Conservation (phyloP, 2,888 invertebrate genomes). For the Aleiodes alternator region DNA sequence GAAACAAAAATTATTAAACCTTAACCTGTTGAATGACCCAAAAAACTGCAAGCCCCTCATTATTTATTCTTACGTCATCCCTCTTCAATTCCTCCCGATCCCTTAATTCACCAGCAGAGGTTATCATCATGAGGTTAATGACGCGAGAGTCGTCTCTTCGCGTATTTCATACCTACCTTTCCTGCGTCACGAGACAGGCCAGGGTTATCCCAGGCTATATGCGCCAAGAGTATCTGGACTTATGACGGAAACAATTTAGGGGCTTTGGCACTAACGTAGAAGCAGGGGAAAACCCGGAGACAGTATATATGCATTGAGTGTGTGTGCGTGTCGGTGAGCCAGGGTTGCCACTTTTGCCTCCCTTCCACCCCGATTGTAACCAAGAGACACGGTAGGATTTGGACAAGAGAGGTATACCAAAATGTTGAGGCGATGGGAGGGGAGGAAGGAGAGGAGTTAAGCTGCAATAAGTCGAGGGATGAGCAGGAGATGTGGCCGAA, state of each 20-base stretch:
- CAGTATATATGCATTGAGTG: slow-evolving; percentile 52
- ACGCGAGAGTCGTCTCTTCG: slow-evolving; percentile 61
- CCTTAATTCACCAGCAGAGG: slow-evolving; percentile 2
- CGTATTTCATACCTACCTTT: slow-evolving; percentile 67
- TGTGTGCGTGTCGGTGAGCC: slow-evolving; percentile 37
- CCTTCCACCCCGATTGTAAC: too few relatives aligned
- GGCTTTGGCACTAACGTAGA: slow-evolving; percentile 65
- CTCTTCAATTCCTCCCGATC: not conserved
- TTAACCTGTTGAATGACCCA: slow-evolving; percentile 13
- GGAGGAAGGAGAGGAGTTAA: slow-evolving; percentile 61
- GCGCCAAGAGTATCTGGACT: slow-evolving; percentile 74
- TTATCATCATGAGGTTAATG: slow-evolving; percentile 64
- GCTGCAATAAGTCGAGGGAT: slow-evolving; percentile 76
- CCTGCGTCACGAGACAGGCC: slow-evolving; percentile 54
- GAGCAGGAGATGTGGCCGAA: slow-evolving; percentile 75
- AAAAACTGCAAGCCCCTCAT: not conserved
- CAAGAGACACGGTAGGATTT: too few relatives aligned
- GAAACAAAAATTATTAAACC: not conserved
- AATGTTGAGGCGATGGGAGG: slow-evolving; percentile 51
- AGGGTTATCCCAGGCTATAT: slow-evolving; percentile 71
- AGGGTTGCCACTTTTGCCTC: slow-evolving; percentile 12
- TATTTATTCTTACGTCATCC: slow-evolving; percentile 36
- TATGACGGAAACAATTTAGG: slow-evolving; percentile 76
- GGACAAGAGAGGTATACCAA: slow-evolving; percentile 41
- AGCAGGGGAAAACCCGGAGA: slow-evolving; percentile 54